Evolutionary conservation across 2,113 vertebrate genomes (phyloP), one percentile per base, ranked within the genome.

Genomic region (Oryzias celebensis): DNA sequence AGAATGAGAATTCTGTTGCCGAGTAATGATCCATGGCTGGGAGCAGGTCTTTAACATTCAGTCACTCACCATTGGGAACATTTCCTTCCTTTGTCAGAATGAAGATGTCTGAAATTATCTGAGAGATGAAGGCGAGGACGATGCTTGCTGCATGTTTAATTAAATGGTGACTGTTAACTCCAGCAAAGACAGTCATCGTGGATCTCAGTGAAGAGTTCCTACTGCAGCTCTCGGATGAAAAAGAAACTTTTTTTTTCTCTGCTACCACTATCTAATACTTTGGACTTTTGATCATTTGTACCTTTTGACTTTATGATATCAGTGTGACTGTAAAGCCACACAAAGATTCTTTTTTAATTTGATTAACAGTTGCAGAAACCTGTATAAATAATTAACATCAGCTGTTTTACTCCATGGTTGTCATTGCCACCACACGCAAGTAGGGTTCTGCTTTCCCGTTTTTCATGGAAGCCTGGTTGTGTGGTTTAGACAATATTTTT

Each of bases 21-120:
- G 1, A 22, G 3, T 12, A 20, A n/a, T 20, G 13, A 24, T 26
- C 41, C 5, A 31, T 24, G 8, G 3, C 4, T 61, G 12, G 26
- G 52, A 28, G 43, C 10, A 36, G 8, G 8, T 36, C 31, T 36
- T 36, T 36, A 10, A 36, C 36, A 36, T 3, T 36, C 36, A 36
- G 28, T 48, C 46, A 73, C 82, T 89, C 71, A 86, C 82, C 82
- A 7, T 82, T 82, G 52, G 80, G 84, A 10, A 79, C 66, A 0
- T 0, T 61, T 26, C 51, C 8, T 45, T 80, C 86, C 58, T 58
- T 58, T 1, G 61, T 50, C 58, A 86, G 51, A 17, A 1, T 0
- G 12, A 42, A 58, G 64, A 77, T 1, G 0, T 26, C 53, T 13
- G 64, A 24, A 41, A 75, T 56, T 1, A 71, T 7, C 64, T 84